Percentiles rank a stretch among this genome's conserved stretches.
Conservation (phyloP, 2,888 invertebrate genomes). For the Agrypnus murinus region DNA sequence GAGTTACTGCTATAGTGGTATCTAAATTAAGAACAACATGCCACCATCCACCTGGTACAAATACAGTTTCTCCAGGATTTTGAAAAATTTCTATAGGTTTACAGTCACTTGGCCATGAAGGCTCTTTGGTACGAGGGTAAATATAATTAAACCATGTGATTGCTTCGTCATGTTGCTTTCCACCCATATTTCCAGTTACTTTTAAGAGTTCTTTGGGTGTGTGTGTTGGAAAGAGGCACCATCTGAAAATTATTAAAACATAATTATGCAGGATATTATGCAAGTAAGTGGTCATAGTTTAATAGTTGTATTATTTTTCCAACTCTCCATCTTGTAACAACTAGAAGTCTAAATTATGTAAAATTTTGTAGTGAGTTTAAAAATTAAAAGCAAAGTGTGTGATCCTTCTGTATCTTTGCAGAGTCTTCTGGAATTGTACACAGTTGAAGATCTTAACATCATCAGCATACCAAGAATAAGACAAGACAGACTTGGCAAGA, state of each 20-base stretch:
- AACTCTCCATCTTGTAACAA: too few species aligned
- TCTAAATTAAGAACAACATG: constrained; percentile 98
- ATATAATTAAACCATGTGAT: constrained; percentile 98
- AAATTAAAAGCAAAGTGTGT: too few species aligned
- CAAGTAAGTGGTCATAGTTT: too few species aligned
- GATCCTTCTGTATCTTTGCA: too few species aligned
- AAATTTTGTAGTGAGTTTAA: too few species aligned
- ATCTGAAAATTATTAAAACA: constrained; percentile 73
- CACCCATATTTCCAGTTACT: constrained; percentile 90
- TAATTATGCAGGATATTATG: constrained; percentile 4
- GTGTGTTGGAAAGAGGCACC: constrained; percentile 98
- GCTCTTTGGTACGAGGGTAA: constrained; percentile 92
- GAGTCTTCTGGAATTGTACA: too few species aligned
- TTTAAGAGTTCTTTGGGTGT: constrained; percentile 97
- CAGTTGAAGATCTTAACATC: too few species aligned
- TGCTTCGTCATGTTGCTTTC: constrained; percentile 98
- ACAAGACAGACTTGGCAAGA: too few species aligned
- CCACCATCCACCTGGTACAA: constrained; percentile 99
- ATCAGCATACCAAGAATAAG: too few species aligned
- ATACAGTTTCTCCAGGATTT: constrained; percentile 97
- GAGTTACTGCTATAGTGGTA: constrained; percentile 97
- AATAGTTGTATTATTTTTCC: too few species aligned
- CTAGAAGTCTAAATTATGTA: too few species aligned
- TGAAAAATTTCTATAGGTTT: constrained; percentile 96
- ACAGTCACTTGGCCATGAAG: constrained; percentile 93